Evolutionary conservation across 2,888 invertebrate species (phyloP), one percentile per base, ranked within the genome.

Genomic region (Luffia ferchaultella): DNA sequence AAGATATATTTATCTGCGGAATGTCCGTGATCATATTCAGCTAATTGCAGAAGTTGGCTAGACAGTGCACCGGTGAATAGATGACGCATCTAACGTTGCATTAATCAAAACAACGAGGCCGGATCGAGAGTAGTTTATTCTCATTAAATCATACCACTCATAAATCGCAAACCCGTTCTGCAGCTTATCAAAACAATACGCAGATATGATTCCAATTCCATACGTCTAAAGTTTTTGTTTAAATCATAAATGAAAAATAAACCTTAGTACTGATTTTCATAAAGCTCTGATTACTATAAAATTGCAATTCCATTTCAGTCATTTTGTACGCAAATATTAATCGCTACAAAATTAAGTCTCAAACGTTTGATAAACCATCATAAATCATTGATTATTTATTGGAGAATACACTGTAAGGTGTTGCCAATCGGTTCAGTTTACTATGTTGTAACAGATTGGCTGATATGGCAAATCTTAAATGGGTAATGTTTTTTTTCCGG

Each of bases 141-240:
- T 73, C 78, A 76, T 83, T 84, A 84, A 83, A 85, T 85, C 84
- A 84, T 75, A 73, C 75, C 66, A 70, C 68, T 70, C 73, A 77
- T 84, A 85, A 84, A 84, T 85, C 79, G 63, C 72, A 73, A 83
- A 85, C 85, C 76, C 76, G 85, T 82, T 83, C 70, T 70, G 66
- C 79, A 82, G 80, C 83, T 80, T 84, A 83, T 85, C 84, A 84
- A 83, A 84, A 84, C 83, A 84, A 84, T 84, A 80, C 80, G 73
- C 82, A 79, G 78, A 80, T 80, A 83, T 80, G 80, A 78, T 83
- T 82, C 73, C 65, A 73, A 59, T 60, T 65, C 62, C 60, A 60
- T n/a, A 5, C 3, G 16, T 18, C 41, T 17, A 19, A 48, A 40
- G 44, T 46, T 16, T 46, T 20, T 18, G 9, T 1, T 16, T 5